Evolutionary conservation across 2,797 vertebrate genomes (phyloP), one percentile per base, ranked within the genome.

Genomic region (Helicolenus hilgendorfi): DNA sequence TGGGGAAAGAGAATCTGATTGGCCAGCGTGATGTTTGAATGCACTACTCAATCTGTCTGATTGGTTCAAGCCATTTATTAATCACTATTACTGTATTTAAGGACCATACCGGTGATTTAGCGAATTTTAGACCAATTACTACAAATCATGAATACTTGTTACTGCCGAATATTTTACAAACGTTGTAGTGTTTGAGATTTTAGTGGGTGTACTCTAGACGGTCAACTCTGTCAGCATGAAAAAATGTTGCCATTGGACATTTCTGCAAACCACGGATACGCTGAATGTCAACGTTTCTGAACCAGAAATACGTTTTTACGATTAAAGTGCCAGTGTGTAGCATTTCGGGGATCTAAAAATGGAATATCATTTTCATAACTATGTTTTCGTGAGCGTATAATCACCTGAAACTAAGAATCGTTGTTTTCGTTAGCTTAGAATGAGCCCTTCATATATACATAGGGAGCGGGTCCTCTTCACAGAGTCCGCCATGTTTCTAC

Each of bases 41-140:
- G 77, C 83, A 72, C 63, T 72, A 18, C 36, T 76, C 38, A 35
- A 18, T 84, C 38, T 70, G 29, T 64, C 55, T 72, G 83, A 85
- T 81, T 81, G 77, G 84, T 77, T 89, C 41, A 75, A 70, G 53
- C 68, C 77, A 74, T 81, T 36, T 56, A n/a, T 69, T 56, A 73
- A 22, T 68, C 41, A 36, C 69, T 35, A 2, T 72, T 41, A 56
- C 45, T 53, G 45, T 53, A 55, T 63, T 69, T 10, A 76, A 83
- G 22, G 62, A 83, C 49, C 78, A 67, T 82, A 76, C 83, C 75
- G 78, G 83, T 69, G 68, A 78, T 86, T 89, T 41, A 41, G 77
- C 70, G 49, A 49, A 38, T 74, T 53, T 49, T 31, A 56, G 15
- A 71, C 20, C 22, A 31, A 53, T 71, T 31, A 65, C 67, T 79